Conservation (phyloP, 1,140 invertebrate species). For the Whitmania pigra region DNA sequence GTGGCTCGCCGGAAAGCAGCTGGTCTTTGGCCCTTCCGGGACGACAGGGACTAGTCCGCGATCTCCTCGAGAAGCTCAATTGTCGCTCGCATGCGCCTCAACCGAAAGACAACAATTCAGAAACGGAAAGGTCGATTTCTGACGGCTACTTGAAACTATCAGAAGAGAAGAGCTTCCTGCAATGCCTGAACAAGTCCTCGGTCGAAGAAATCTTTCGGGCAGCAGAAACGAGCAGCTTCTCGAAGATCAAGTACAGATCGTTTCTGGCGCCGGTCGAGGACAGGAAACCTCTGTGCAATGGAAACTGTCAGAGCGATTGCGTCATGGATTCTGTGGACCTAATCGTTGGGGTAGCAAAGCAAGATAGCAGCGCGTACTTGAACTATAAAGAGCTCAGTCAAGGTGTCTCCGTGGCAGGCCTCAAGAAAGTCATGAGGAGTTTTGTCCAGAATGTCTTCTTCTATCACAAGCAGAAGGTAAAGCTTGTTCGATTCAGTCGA, state of each 20-base stretch:
- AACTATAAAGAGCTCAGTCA: constrained; percentile 77
- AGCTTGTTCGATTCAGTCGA: constrained; percentile 43
- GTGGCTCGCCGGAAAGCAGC: constrained; percentile 78
- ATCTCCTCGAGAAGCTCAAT: constrained; percentile 70
- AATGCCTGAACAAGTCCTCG: constrained; percentile 66
- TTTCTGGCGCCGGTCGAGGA: background rate
- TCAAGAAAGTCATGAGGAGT: constrained; percentile 79
- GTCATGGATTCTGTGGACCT: constrained; percentile 50
- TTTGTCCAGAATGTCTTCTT: constrained; percentile 75
- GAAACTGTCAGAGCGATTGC: too few species aligned
- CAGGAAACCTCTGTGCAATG: background rate
- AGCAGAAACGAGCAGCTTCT: constrained; percentile 63
- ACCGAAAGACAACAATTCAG: too few species aligned
- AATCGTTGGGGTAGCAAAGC: constrained; percentile 77
- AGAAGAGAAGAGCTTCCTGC: constrained; percentile 49
- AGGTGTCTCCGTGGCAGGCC: constrained; percentile 67
- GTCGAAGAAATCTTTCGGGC: constrained; percentile 59
- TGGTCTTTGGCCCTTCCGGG: constrained; percentile 66
- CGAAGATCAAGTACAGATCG: constrained; percentile 52
- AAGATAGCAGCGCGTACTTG: constrained; percentile 75
- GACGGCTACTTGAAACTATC: too few species aligned
- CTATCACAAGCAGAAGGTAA: constrained; percentile 85
- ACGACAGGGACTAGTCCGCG: constrained; percentile 60
- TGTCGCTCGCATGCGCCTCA: constrained; percentile 49
- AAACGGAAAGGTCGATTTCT: too few species aligned